Evolutionary conservation across 1,140 invertebrate species (phyloP).

Genomic region (Thrips palmi): DNA sequence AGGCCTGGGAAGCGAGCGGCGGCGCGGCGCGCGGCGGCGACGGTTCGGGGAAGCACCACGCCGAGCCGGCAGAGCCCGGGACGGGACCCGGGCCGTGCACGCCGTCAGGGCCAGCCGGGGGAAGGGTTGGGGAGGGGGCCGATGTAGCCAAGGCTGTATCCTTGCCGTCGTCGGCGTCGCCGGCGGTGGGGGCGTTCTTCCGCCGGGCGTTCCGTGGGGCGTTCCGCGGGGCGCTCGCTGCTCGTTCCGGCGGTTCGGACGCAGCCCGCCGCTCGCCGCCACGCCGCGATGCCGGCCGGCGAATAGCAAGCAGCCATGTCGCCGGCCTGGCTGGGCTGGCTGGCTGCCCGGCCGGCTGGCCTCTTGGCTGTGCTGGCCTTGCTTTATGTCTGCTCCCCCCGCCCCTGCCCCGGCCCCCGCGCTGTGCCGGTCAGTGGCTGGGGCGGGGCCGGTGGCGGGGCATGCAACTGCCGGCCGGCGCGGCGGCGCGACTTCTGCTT

Average conservation of each 20-base stretch:
- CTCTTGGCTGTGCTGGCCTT: slow-evolving; percentile 24
- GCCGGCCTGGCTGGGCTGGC: too few relatives aligned
- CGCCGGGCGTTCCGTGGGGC: too few relatives aligned
- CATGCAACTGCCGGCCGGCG: slow-evolving; percentile 12
- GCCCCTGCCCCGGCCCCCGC: slow-evolving; percentile 9
- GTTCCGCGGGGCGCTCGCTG: slow-evolving; percentile 17
- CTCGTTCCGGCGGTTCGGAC: slow-evolving; percentile 12
- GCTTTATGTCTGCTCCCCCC: too few relatives aligned
- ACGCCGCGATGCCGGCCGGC: slow-evolving; percentile 16
- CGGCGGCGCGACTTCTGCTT: slow-evolving; percentile 13
- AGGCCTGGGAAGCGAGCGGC: neutral
- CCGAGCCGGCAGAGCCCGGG: neutral
- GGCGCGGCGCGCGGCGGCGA: neutral
- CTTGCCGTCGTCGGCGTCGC: slow-evolving; percentile 15
- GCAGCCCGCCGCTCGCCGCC: slow-evolving; percentile 2
- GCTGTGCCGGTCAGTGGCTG: slow-evolving; percentile 7
- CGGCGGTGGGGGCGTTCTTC: slow-evolving; percentile 19
- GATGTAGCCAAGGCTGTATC: slow-evolving; percentile 7
- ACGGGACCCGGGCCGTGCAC: neutral
- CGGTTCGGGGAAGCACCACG: neutral
- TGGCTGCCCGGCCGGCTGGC: too few relatives aligned
- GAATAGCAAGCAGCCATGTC: too few relatives aligned
- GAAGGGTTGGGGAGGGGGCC: neutral
- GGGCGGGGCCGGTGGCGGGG: neutral
- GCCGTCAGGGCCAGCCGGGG: slow-evolving; percentile 1